Conservation (phyloP, 1,140 invertebrate species). For the Nasonia vitripennis region DNA sequence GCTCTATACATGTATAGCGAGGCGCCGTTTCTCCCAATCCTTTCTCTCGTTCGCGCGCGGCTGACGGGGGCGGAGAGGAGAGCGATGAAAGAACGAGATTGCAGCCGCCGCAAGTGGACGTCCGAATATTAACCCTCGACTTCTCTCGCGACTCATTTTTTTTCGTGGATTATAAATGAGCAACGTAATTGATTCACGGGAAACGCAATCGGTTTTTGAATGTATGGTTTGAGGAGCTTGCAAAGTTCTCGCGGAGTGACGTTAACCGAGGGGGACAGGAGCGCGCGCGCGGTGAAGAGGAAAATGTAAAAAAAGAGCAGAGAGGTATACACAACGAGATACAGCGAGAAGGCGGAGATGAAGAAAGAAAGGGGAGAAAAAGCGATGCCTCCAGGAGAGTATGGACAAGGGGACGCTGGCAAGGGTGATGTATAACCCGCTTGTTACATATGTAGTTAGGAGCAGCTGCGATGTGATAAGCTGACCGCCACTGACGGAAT, state of each 20-base stretch:
- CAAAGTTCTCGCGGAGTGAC: too few relatives aligned
- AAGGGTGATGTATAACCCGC: constrained; percentile 34
- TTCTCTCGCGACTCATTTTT: neutral
- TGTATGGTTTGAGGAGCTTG: too few relatives aligned
- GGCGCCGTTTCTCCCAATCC: neutral
- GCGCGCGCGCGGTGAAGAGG: too few relatives aligned
- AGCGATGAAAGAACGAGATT: constrained; percentile 15
- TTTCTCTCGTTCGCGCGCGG: neutral
- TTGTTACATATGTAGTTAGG: constrained; percentile 44
- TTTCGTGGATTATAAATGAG: neutral
- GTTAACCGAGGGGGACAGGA: too few relatives aligned
- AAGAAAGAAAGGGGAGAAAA: neutral
- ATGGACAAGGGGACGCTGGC: constrained; percentile 2
- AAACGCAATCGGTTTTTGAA: neutral
- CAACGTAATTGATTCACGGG: neutral
- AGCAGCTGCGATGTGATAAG: constrained; percentile 32
- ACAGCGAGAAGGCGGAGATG: neutral
- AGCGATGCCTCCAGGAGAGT: neutral
- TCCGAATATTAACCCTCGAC: neutral
- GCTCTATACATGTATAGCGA: neutral
- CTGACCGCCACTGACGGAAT: constrained; percentile 27
- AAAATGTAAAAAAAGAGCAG: constrained; percentile 13
- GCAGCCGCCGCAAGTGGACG: neutral
- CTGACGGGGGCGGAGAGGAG: neutral
- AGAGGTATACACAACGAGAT: neutral